A percentile compares a stretch with the other conserved stretches of the same genome.
phyloP scores from a whole-genome alignment of 2,113 vertebrate genomes.

The Aix galericulata region DNA sequence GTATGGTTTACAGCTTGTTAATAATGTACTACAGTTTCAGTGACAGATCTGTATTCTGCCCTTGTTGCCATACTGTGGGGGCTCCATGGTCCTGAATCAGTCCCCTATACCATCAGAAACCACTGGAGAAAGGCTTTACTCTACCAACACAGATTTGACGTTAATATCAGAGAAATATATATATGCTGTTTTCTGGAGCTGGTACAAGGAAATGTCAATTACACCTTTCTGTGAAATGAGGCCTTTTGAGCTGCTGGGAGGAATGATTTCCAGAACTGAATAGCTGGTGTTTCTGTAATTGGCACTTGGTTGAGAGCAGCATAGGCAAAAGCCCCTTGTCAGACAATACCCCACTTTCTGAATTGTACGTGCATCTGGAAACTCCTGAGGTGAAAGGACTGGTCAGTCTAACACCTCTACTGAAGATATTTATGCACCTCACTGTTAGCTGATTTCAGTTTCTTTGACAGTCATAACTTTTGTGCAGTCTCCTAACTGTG shows the following conservation, averaged over 20 bases:
- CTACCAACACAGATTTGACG: not conserved
- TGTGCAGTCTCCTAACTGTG: not conserved
- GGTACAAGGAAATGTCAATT: not conserved
- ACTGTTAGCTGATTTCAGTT: not conserved
- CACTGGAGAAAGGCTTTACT: not conserved
- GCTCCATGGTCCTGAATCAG: not conserved
- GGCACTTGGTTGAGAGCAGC: not conserved
- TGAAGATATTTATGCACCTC: not conserved
- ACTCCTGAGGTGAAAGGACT: not conserved
- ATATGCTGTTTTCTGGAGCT: not conserved
- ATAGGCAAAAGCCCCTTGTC: not conserved
- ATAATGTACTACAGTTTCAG: not conserved
- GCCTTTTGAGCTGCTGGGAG: not conserved
- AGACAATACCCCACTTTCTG: not conserved
- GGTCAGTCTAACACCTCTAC: not conserved
- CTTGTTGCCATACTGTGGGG: not conserved
- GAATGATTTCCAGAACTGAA: not conserved
- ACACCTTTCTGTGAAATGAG: not conserved
- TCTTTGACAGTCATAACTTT: not conserved
- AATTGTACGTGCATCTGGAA: not conserved
- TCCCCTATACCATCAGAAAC: not conserved
- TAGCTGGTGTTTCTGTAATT: not conserved
- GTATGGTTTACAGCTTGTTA: not conserved
- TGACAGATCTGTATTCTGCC: not conserved
- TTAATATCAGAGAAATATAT: not conserved